Evolutionary conservation across 2,113 vertebrate genomes (phyloP).

Genomic region (Aspiorhynchus laticeps): DNA sequence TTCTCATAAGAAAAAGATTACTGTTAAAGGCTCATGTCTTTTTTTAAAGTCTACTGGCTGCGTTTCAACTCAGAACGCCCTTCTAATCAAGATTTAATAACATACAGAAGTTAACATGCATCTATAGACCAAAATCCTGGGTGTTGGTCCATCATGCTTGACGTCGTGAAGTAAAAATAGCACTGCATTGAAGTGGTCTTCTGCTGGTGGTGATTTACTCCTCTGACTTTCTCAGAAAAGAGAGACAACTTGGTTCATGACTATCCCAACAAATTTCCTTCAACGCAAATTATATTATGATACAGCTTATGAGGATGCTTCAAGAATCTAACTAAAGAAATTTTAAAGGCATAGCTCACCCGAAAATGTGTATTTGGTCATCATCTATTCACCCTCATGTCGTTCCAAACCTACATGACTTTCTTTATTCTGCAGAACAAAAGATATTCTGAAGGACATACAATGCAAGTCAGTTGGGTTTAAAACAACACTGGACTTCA

Average conservation of each 20-base stretch:
- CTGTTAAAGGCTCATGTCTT: neutral
- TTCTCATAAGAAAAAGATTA: conserved; percentile 33
- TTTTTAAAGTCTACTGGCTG: conserved; percentile 13
- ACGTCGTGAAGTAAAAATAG: conserved; percentile 47
- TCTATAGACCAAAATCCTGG: conserved; percentile 24
- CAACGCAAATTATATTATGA: neutral
- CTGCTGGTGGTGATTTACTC: conserved; percentile 16
- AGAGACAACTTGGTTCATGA: conserved; percentile 4
- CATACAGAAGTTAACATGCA: conserved; percentile 2
- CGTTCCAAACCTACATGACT: neutral
- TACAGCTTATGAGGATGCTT: neutral
- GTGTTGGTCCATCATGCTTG: neutral
- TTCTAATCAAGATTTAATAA: conserved; percentile 40
- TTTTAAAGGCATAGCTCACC: neutral
- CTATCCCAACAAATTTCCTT: neutral
- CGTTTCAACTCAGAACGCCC: neutral
- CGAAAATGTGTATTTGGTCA: neutral
- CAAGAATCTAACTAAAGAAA: neutral
- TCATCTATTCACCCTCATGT: neutral
- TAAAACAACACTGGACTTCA: neutral
- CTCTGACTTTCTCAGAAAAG: neutral
- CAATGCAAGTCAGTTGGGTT: neutral
- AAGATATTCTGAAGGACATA: no score
- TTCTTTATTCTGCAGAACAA: neutral
- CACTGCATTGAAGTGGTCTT: neutral